Evolutionary conservation across 1,140 invertebrate species (phyloP).

Genomic region (Hermetia illucens): DNA sequence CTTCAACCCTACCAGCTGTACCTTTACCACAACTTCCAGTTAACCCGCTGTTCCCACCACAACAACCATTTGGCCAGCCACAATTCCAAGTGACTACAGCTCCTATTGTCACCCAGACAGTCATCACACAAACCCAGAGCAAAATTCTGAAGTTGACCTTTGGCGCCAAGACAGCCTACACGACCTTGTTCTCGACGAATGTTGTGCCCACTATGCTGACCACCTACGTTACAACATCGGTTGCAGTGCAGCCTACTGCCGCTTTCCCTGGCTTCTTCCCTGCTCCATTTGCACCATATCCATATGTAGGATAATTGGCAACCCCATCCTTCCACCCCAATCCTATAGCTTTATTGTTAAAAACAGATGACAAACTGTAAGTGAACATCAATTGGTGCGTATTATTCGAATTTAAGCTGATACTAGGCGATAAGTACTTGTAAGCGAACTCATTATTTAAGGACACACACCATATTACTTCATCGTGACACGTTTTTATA

Average conservation of each 20-base stretch:
- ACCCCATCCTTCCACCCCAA: too few relatives aligned
- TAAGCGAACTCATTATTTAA: too few relatives aligned
- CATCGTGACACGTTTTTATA: too few relatives aligned
- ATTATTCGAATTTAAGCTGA: too few relatives aligned
- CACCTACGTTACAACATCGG: constrained; percentile 61
- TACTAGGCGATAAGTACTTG: too few relatives aligned
- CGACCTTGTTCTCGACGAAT: constrained; percentile 70
- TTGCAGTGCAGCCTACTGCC: constrained; percentile 54
- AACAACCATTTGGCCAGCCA: constrained; percentile 41
- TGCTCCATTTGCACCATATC: constrained; percentile 55
- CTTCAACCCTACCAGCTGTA: constrained; percentile 47
- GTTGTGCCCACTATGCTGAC: constrained; percentile 71
- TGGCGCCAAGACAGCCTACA: constrained; percentile 75
- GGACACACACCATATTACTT: too few relatives aligned
- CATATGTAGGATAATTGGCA: constrained; percentile 51
- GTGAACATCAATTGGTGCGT: too few relatives aligned
- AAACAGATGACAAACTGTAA: too few relatives aligned
- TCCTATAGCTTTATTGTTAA: too few relatives aligned
- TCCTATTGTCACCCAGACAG: constrained; percentile 61
- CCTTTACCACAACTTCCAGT: constrained; percentile 32
- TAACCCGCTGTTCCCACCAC: constrained; percentile 35
- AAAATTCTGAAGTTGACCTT: constrained; percentile 75
- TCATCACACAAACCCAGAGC: constrained; percentile 65
- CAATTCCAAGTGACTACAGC: constrained; percentile 69
- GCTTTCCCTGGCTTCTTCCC: constrained; percentile 58